Evolutionary conservation across 2,113 vertebrate species (phyloP).

Genomic region (Phrynosoma blainvillii): DNA sequence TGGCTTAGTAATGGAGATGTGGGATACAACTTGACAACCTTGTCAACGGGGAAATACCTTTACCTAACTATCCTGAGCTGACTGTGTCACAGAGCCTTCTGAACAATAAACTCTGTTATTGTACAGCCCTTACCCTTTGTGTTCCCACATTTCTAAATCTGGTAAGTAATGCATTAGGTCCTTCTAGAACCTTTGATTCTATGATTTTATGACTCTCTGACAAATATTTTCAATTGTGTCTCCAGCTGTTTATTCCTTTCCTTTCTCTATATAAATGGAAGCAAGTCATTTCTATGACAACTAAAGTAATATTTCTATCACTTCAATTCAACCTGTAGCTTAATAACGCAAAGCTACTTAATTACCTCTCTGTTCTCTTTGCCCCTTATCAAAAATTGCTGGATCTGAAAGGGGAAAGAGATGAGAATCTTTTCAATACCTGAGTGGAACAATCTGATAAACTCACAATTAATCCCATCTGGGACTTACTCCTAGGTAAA

Average conservation of each 20-base stretch:
- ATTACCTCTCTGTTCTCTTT: background rate
- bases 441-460: background rate
- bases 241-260: background rate
- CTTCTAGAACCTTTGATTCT: background rate
- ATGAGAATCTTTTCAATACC: background rate
- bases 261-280: constrained; percentile 17
- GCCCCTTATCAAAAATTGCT: background rate
- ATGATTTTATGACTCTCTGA: background rate
- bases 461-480: background rate
- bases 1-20: no score
- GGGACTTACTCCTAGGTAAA: background rate
- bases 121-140: constrained; percentile 7
- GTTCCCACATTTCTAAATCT: constrained; percentile 32
- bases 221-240: background rate
- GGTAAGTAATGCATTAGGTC: constrained; percentile 9
- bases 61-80: no score
- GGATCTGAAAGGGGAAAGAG: background rate
- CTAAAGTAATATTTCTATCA: constrained; percentile 9
- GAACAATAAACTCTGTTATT: constrained; percentile 21
- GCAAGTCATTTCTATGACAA: constrained; percentile 50
- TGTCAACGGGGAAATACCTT: no score
- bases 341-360: background rate
- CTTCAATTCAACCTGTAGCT: constrained; percentile 3
- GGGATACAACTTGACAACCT: no score
- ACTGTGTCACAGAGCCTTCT: background rate